phyloP scores from a whole-genome alignment of 2,113 vertebrate genomes.

The mouse (Mus musculus) region DNA sequence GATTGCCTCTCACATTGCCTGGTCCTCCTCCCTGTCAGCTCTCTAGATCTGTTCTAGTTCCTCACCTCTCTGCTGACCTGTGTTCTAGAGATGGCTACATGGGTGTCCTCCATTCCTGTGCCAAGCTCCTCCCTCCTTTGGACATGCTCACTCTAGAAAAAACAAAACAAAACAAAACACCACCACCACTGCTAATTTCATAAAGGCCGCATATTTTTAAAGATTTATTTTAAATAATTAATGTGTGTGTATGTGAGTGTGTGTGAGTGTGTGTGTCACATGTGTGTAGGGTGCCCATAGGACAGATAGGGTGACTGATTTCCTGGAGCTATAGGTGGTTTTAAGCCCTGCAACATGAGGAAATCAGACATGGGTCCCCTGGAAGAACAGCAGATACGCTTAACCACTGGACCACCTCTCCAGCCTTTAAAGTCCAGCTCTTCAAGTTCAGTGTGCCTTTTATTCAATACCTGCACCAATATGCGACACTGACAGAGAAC shows the following conservation, averaged over 20 bases:
- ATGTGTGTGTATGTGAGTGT: background rate
- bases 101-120: background rate
- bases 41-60: background rate
- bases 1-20: background rate
- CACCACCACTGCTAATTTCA: background rate
- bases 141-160: background rate
- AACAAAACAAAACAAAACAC: too few relatives aligned
- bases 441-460: background rate
- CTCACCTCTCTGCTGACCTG: background rate
- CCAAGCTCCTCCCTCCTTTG: background rate
- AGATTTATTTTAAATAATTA: background rate
- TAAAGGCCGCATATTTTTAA: background rate
- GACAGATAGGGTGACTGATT: background rate
- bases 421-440: background rate
- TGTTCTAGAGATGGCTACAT: background rate
- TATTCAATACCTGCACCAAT: too few relatives aligned
- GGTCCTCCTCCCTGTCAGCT: background rate
- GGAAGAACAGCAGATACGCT: background rate
- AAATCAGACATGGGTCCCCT: background rate
- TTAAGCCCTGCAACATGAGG: background rate
- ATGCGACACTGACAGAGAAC: background rate
- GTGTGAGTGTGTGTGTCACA: background rate
- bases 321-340: background rate
- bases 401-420: background rate
- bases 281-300: background rate